Percentiles rank a stretch among this genome's conserved stretches.
phyloP scores from a whole-genome alignment of 2,888 invertebrate species.

The Caradrina kadenii region DNA sequence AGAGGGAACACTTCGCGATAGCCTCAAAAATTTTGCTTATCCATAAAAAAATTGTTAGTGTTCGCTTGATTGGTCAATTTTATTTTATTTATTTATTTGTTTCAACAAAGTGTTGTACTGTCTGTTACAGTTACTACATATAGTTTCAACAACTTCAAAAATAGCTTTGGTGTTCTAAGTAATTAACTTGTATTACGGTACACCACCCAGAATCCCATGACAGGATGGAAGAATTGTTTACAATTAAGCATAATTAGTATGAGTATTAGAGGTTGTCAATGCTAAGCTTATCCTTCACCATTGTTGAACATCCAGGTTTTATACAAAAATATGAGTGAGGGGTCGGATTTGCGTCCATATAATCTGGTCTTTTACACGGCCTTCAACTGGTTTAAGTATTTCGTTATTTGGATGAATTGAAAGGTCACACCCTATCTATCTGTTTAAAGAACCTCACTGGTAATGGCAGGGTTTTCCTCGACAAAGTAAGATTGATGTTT shows the following conservation, averaged over 20 bases:
- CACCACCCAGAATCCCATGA: no score
- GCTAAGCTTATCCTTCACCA: background rate
- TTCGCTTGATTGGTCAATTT: no score
- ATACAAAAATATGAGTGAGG: background rate
- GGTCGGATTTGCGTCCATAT: background rate
- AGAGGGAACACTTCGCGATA: conserved; percentile 26
- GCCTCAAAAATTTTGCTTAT: background rate
- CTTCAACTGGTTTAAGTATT: background rate
- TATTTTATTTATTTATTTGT: no score
- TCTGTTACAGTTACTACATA: no score
- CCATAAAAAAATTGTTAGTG: no score
- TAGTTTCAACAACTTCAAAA: no score
- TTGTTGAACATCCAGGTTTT: background rate
- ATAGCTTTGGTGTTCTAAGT: no score
- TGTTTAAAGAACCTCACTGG: conserved; percentile 19
- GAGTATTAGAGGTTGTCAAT: no score
- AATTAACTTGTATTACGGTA: no score
- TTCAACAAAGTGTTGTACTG: no score
- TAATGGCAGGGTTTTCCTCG: conserved; percentile 21
- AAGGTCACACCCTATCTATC: conserved; percentile 25
- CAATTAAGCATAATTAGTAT: background rate
- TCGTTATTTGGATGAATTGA: background rate
- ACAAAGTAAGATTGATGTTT: conserved; percentile 30
- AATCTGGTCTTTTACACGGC: background rate
- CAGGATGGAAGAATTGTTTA: no score